Evolutionary conservation across 2,888 invertebrate species (phyloP).

Genomic region (Hirtodrosophila cameraria): DNA sequence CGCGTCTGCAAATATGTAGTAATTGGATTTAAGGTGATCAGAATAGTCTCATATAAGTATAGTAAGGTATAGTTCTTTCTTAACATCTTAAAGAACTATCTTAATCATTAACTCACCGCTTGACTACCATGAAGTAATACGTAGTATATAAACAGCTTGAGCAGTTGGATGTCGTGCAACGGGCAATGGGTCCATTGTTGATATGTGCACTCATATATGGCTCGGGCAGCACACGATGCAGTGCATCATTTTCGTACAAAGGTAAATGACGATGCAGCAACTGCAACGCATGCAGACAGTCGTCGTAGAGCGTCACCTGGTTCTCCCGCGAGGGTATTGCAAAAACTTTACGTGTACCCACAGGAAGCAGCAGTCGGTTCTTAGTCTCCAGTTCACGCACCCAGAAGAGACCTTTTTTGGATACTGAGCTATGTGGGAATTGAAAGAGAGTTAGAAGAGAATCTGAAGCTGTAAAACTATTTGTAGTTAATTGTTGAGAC

Average conservation of each 20-base stretch:
- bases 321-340: constrained; percentile 78
- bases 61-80: too few relatives aligned
- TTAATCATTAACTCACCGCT: constrained; percentile 79
- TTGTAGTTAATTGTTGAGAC: too few relatives aligned
- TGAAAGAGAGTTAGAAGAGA: background rate
- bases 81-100: too few relatives aligned
- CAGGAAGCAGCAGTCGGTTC: constrained; percentile 78
- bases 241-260: constrained; percentile 73
- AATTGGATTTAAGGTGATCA: background rate
- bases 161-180: constrained; percentile 81
- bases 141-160: constrained; percentile 81
- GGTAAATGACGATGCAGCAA: constrained; percentile 72
- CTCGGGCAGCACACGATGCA: constrained; percentile 76
- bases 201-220: constrained; percentile 81
- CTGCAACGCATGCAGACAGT: constrained; percentile 80
- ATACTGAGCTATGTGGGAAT: constrained; percentile 35
- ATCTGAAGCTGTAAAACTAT: too few relatives aligned
- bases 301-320: constrained; percentile 80
- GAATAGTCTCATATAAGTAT: too few relatives aligned
- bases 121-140: constrained; percentile 83
- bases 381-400: constrained; percentile 80
- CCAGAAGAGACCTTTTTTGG: constrained; percentile 74
- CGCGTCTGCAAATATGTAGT: constrained; percentile 61
- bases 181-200: constrained; percentile 81
- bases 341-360: constrained; percentile 80